A percentile compares a stretch with the other conserved stretches of the same genome.
phyloP scores from a whole-genome alignment of 2,888 invertebrate species.

The Pristionchus entomophagus region DNA sequence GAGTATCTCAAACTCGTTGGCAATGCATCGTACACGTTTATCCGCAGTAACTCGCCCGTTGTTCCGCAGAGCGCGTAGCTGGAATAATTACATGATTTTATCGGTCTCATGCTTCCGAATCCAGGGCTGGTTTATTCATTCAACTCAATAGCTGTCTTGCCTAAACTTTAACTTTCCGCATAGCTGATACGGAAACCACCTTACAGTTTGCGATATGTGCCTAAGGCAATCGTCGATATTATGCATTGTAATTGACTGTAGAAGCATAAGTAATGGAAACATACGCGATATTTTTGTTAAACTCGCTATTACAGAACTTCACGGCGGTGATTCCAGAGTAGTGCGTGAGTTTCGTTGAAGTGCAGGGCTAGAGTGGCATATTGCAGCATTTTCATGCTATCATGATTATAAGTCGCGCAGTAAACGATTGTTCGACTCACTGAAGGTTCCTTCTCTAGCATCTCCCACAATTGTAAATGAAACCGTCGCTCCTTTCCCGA shows the following conservation, averaged over 20 bases:
- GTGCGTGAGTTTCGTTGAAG: background rate
- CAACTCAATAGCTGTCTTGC: too few relatives aligned
- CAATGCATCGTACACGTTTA: slow-evolving; percentile 27
- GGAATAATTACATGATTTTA: background rate
- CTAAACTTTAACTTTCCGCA: too few relatives aligned
- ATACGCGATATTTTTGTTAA: slow-evolving; percentile 39
- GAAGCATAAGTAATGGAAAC: background rate
- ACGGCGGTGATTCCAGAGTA: background rate
- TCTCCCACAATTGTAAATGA: slow-evolving; percentile 18
- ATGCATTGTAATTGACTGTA: background rate
- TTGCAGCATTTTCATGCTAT: too few relatives aligned
- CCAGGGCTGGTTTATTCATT: too few relatives aligned
- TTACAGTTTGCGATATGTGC: too few relatives aligned
- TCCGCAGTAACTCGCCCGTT: background rate
- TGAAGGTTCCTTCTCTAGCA: slow-evolving; percentile 41
- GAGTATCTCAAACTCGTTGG: background rate
- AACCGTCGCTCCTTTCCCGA: slow-evolving; percentile 17
- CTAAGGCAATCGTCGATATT: too few relatives aligned
- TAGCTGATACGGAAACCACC: too few relatives aligned
- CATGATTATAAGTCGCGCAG: too few relatives aligned
- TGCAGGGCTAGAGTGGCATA: background rate
- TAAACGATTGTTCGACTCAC: background rate
- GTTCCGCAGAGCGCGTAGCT: slow-evolving; percentile 7
- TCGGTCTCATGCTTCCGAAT: too few relatives aligned
- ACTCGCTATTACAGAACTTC: slow-evolving; percentile 19